phyloP scores from a whole-genome alignment of 2,797 vertebrate genomes.

The Danio albolineatus region DNA sequence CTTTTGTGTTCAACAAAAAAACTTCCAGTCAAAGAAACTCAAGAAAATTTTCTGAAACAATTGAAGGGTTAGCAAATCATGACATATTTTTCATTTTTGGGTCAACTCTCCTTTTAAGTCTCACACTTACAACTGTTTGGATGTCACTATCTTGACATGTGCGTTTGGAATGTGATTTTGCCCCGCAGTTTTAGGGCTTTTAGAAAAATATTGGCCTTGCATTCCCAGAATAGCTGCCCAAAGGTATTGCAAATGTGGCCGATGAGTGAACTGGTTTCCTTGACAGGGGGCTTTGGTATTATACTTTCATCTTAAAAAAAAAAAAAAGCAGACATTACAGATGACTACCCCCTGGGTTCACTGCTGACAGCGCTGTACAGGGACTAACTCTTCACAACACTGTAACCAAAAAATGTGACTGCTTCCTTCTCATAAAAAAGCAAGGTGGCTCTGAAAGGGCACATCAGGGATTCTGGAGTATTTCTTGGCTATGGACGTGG shows the following conservation, averaged over 20 bases:
- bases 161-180: background rate
- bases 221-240: background rate
- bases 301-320: background rate
- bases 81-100: too few relatives aligned
- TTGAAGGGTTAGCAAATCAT: too few relatives aligned
- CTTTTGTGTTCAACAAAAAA: too few relatives aligned
- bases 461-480: background rate
- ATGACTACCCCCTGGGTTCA: background rate
- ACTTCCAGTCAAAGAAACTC: too few relatives aligned
- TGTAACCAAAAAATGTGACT: conserved; percentile 4
- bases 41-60: too few relatives aligned
- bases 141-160: background rate
- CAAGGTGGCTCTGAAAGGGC: conserved; percentile 4
- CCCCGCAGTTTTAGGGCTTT: background rate
- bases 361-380: background rate
- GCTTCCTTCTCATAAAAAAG: background rate
- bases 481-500: conserved; percentile 14
- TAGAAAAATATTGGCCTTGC: background rate
- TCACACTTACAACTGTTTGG: background rate
- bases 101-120: background rate
- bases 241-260: background rate
- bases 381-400: background rate
- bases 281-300: background rate
- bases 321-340: too few relatives aligned
- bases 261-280: background rate